These are phyloP conservation scores for Lontra canadensis DNA, from an alignment of 2,113 vertebrate species.

Conservation along the genomic window DNA sequence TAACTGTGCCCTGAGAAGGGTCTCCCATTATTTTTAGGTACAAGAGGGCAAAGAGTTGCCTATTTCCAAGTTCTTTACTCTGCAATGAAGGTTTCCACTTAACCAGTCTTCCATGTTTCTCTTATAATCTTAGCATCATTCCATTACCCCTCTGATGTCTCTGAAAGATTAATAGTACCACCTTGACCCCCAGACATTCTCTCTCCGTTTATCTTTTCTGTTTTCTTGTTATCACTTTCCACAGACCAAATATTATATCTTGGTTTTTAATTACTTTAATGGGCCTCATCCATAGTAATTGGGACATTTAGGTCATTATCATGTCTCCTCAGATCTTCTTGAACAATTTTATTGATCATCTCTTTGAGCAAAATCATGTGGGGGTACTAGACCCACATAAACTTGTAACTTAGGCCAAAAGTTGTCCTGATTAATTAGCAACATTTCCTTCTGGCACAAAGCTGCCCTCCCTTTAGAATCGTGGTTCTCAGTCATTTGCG, in stretches of 20 bases:
- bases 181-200: neutral
- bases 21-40: neutral
- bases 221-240: conserved; percentile 64
- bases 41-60: neutral
- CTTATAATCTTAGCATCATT: conserved; percentile 70
- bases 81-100: neutral
- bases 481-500: neutral
- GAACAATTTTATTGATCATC: conserved; percentile 64
- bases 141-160: conserved; percentile 58
- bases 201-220: conserved; percentile 59
- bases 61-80: neutral
- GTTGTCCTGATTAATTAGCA: conserved; percentile 77
- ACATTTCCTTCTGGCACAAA: neutral
- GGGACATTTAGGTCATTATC: conserved; percentile 71
- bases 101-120: neutral
- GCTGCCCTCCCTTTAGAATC: conserved; percentile 17
- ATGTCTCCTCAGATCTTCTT: conserved; percentile 69
- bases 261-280: conserved; percentile 79
- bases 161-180: conserved; percentile 66
- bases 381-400: conserved; percentile 52
- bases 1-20: conserved; percentile 25
- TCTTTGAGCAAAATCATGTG: conserved; percentile 66
- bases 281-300: conserved; percentile 56
- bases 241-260: conserved; percentile 62
- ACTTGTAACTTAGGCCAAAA: conserved; percentile 64